phyloP scores from a whole-genome alignment of 1,140 invertebrate species.

The Pseudoatta argentina region DNA sequence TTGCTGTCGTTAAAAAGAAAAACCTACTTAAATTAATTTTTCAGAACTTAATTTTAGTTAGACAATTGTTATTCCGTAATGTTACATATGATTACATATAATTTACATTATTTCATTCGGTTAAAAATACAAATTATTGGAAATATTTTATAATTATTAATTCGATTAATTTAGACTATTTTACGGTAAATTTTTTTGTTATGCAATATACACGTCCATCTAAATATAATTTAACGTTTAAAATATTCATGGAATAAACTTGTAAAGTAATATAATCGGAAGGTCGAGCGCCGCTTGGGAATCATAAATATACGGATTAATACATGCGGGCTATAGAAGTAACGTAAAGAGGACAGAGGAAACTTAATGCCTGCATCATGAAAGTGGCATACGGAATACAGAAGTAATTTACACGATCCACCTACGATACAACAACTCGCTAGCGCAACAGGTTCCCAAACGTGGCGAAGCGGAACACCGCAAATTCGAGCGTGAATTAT shows the following conservation, averaged over 20 bases:
- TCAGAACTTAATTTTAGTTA: not conserved
- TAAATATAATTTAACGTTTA: constrained; percentile 30
- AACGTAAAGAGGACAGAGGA: constrained; percentile 41
- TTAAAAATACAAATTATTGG: not conserved
- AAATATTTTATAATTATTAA: not conserved
- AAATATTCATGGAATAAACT: constrained; percentile 44
- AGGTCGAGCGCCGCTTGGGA: not conserved
- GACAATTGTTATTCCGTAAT: not conserved
- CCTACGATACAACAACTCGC: constrained; percentile 43
- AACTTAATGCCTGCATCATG: constrained; percentile 42
- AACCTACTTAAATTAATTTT: not conserved
- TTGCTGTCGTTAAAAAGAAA: not conserved
- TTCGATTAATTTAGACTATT: not conserved
- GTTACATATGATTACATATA: not conserved
- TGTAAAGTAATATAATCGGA: constrained; percentile 43
- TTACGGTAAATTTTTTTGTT: not conserved
- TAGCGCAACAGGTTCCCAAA: constrained; percentile 57
- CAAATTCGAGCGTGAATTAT: constrained; percentile 70
- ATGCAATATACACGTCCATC: not conserved
- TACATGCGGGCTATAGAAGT: constrained; percentile 1
- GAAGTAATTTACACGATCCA: constrained; percentile 60
- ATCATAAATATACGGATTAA: constrained; percentile 58
- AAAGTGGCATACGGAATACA: constrained; percentile 61
- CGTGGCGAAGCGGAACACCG: constrained; percentile 47
- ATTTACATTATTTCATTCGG: not conserved